Percentiles rank a stretch among this genome's conserved stretches.
Evolutionary conservation across 2,797 vertebrate genomes (phyloP).

Genomic region (Astyanax mexicanus): DNA sequence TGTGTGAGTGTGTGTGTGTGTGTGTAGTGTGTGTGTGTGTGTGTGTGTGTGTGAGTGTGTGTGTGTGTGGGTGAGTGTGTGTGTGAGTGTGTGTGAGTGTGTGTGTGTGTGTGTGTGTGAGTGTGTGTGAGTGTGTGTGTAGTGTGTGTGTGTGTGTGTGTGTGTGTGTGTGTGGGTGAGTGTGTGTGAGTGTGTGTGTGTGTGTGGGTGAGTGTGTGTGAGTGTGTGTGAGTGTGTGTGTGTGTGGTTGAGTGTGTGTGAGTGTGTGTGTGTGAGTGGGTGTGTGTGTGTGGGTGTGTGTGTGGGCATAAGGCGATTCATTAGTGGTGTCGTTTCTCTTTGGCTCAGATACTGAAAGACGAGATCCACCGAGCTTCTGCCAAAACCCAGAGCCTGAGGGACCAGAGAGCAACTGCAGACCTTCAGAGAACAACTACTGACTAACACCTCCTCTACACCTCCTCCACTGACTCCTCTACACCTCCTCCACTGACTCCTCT

Average conservation of each 20-base stretch:
- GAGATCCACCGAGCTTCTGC: slow-evolving; percentile 25
- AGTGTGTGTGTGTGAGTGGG: slow-evolving; percentile 43
- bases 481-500: background rate
- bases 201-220: too few relatives aligned
- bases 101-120: too few relatives aligned
- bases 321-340: slow-evolving; percentile 48
- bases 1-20: too few relatives aligned
- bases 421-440: background rate
- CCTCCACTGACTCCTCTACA: background rate
- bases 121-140: too few relatives aligned
- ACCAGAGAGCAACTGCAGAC: slow-evolving; percentile 16
- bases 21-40: too few relatives aligned
- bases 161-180: too few relatives aligned
- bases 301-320: slow-evolving; percentile 44
- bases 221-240: slow-evolving; percentile 27
- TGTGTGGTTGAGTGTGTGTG: slow-evolving; percentile 20
- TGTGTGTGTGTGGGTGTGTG: too few relatives aligned
- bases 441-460: slow-evolving; percentile 1
- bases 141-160: too few relatives aligned
- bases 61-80: too few relatives aligned
- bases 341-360: slow-evolving; percentile 33
- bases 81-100: too few relatives aligned
- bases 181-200: too few relatives aligned
- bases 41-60: too few relatives aligned
- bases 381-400: slow-evolving; percentile 31